Evolutionary conservation across 2,113 vertebrate genomes (phyloP).

Genomic region (Sitta europaea): DNA sequence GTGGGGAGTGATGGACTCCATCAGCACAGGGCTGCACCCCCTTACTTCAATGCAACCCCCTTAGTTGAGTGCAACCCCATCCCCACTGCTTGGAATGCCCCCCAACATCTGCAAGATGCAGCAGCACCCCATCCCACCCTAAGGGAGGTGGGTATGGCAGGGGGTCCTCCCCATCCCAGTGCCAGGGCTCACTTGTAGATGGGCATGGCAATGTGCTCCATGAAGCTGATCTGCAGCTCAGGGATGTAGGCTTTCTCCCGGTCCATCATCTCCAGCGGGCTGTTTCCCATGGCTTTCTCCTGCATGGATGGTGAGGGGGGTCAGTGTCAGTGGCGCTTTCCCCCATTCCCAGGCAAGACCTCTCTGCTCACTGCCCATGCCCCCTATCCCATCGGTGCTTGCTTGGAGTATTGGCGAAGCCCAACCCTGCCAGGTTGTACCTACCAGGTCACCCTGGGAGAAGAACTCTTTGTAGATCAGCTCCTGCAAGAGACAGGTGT

Average conservation of each 20-base stretch:
- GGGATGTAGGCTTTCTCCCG: conserved; percentile 98
- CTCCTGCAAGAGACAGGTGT: conserved; percentile 76
- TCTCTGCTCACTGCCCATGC: background rate
- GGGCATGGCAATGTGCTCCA: conserved; percentile 98
- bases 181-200: conserved; percentile 85
- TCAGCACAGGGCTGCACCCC: background rate
- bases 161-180: background rate
- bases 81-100: background rate
- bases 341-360: background rate
- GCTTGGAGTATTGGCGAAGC: background rate
- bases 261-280: conserved; percentile 98
- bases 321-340: background rate
- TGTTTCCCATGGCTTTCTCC: conserved; percentile 99
- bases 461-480: conserved; percentile 99
- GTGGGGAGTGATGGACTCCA: background rate
- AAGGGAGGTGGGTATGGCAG: background rate
- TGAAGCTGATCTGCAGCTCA: conserved; percentile 97
- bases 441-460: conserved; percentile 97
- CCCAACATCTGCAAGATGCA: background rate
- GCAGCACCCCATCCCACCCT: background rate
- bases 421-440: conserved; percentile 31
- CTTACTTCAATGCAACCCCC: too few relatives aligned
- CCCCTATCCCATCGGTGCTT: background rate
- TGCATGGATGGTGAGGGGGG: background rate
- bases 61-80: background rate